These are phyloP conservation scores for Heliconius ismenius DNA, from an alignment of 2,888 invertebrate species.

Conservation along the genomic window DNA sequence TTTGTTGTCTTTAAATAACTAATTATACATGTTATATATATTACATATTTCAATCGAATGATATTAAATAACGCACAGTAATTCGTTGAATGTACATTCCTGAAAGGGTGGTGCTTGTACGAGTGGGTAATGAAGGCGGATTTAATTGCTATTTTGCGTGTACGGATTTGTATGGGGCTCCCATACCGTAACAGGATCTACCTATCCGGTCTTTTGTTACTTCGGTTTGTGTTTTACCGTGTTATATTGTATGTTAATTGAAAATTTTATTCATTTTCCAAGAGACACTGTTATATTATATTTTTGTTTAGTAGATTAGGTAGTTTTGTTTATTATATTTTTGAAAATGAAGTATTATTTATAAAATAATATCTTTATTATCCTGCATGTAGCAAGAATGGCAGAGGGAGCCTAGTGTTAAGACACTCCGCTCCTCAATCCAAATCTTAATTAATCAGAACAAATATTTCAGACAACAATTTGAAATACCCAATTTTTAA, in stretches of 20 bases:
- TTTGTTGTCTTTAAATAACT: background rate
- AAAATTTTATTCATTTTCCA: slow-evolving; percentile 9
- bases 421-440: too few relatives aligned
- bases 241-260: slow-evolving; percentile 6
- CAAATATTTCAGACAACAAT: too few relatives aligned
- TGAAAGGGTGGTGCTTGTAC: slow-evolving; percentile 53
- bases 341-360: background rate
- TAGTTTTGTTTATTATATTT: background rate
- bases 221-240: slow-evolving; percentile 17
- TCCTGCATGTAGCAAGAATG: too few relatives aligned
- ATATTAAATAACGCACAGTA: slow-evolving; percentile 50
- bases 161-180: slow-evolving; percentile 46
- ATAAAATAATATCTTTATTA: background rate
- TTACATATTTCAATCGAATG: background rate
- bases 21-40: background rate
- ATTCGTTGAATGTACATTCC: slow-evolving; percentile 48
- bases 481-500: too few relatives aligned
- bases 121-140: slow-evolving; percentile 64
- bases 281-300: background rate
- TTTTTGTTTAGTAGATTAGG: background rate
- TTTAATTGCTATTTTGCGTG: slow-evolving; percentile 76
- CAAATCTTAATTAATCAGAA: too few relatives aligned
- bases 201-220: slow-evolving; percentile 42
- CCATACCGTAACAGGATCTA: slow-evolving; percentile 47
- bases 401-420: too few relatives aligned